phyloP scores from a whole-genome alignment of 2,888 invertebrate species.

The Trichopoda pennipes region DNA sequence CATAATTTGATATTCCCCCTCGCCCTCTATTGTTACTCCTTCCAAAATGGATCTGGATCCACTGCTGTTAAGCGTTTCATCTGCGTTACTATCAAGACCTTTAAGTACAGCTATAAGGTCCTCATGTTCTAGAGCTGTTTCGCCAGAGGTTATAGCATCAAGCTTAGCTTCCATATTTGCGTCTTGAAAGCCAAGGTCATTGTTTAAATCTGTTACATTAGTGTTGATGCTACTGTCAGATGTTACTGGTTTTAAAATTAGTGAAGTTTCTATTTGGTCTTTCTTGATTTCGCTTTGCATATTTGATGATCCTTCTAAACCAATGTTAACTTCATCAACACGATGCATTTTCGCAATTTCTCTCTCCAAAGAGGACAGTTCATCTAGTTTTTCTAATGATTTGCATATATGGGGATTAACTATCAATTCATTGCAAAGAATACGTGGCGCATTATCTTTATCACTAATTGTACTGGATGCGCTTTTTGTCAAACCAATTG shows the following conservation, averaged over 20 bases:
- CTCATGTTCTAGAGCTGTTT: conserved; percentile 74
- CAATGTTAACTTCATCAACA: conserved; percentile 56
- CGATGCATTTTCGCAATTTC: conserved; percentile 79
- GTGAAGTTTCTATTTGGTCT: background rate
- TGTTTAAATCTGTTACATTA: conserved; percentile 20
- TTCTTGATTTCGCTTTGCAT: background rate
- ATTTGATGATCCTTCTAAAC: conserved; percentile 15
- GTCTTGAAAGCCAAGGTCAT: background rate
- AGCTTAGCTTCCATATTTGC: conserved; percentile 20
- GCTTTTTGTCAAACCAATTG: conserved; percentile 25
- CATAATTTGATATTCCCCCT: conserved; percentile 79
- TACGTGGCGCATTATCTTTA: conserved; percentile 54
- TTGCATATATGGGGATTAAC: conserved; percentile 39
- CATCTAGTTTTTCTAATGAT: conserved; percentile 72
- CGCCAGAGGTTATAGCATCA: conserved; percentile 38
- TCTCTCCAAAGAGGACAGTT: conserved; percentile 77
- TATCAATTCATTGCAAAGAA: conserved; percentile 59
- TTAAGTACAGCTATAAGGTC: conserved; percentile 82
- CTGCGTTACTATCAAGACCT: conserved; percentile 82
- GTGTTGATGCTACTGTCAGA: background rate
- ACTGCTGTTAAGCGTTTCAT: conserved; percentile 26
- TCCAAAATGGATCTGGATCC: conserved; percentile 67
- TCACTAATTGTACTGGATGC: conserved; percentile 27
- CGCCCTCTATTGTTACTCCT: conserved; percentile 79
- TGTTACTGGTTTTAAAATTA: background rate